These are phyloP conservation scores for Temnothorax ravouxi DNA, from an alignment of 2,888 invertebrate genomes.

Conservation along the genomic window DNA sequence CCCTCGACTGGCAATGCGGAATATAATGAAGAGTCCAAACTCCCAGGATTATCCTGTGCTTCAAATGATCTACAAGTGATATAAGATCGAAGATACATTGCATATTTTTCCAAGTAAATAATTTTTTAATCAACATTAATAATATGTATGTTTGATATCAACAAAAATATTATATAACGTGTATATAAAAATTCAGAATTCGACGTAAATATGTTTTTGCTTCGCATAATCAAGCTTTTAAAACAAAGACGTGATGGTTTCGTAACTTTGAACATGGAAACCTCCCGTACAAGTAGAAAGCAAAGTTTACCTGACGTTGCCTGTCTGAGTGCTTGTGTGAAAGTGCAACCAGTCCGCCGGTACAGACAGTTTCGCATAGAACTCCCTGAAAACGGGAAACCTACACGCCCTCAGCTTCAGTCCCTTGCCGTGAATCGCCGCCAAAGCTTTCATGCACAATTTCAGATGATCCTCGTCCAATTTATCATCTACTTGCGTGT, in stretches of 20 bases:
- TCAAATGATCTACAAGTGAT: slow-evolving; percentile 63
- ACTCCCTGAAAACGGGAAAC: slow-evolving; percentile 78
- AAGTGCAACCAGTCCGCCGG: slow-evolving; percentile 54
- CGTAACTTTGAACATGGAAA: background rate
- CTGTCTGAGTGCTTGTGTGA: background rate
- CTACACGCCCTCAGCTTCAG: slow-evolving; percentile 73
- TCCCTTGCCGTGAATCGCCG: slow-evolving; percentile 79
- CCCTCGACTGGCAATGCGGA: slow-evolving; percentile 59
- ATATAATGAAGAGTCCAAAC: background rate
- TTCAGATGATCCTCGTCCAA: slow-evolving; percentile 78
- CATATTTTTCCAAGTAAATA: background rate
- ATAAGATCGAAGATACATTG: background rate
- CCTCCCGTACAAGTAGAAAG: background rate
- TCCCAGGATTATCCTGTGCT: slow-evolving; percentile 16
- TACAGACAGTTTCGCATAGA: slow-evolving; percentile 77
- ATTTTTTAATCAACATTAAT: background rate
- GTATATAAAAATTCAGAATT: background rate
- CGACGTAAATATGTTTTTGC: background rate
- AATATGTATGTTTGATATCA: background rate
- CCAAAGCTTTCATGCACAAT: slow-evolving; percentile 75
- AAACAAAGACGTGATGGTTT: background rate
- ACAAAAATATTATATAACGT: background rate
- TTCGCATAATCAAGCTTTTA: background rate
- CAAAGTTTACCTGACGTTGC: slow-evolving; percentile 52
- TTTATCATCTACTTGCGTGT: slow-evolving; percentile 61